phyloP scores from a whole-genome alignment of 2,113 vertebrate genomes.

The Petrocephalus microphthalmus region DNA sequence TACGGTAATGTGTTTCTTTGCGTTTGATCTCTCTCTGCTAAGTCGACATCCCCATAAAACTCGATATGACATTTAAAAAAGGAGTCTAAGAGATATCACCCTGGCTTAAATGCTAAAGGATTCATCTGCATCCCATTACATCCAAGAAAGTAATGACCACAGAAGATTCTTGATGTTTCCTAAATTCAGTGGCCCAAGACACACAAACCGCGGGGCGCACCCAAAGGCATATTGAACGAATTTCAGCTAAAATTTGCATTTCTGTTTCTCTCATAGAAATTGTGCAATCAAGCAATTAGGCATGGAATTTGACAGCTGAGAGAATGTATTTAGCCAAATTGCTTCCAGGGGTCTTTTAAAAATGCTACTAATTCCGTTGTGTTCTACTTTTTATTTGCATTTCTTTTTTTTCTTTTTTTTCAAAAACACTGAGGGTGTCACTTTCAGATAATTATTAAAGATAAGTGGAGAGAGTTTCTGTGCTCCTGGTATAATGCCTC shows the following conservation, averaged over 20 bases:
- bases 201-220: not conserved
- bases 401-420: not conserved
- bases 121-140: constrained; percentile 4
- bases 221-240: not conserved
- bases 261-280: not conserved
- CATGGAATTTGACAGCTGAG: not conserved
- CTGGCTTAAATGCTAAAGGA: not conserved
- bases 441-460: not conserved
- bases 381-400: not conserved
- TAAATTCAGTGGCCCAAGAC: not conserved
- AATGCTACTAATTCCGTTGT: not conserved
- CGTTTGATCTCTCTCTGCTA: not conserved
- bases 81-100: not conserved
- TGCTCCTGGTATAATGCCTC: not conserved
- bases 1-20: constrained; percentile 3
- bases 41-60: constrained; percentile 8
- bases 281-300: constrained; percentile 7
- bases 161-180: not conserved
- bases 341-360: not conserved
- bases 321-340: not conserved
- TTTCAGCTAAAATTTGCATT: not conserved
- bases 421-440: not conserved
- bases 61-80: not conserved
- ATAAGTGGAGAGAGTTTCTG: not conserved
- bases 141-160: not conserved